Base-by-base conservation (phyloP, 2,797 vertebrate genomes). In the Yasuhikotakia modesta region DNA sequence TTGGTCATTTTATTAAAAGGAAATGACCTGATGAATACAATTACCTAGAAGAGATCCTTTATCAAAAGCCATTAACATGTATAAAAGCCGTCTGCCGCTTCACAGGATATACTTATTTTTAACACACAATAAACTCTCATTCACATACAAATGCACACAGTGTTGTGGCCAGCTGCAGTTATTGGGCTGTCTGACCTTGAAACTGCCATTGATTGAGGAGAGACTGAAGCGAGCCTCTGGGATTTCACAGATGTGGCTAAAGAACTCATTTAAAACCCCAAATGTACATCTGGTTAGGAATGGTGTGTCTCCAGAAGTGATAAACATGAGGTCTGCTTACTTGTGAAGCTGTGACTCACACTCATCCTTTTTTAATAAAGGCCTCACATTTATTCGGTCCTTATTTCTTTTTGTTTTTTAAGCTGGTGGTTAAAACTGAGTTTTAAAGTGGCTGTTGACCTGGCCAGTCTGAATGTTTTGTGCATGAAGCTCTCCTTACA, bases 131-230 rank as follows among this genome's bases (percentile, higher is more conserved):
- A 67, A 57, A 61, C 7, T 39, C 6, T 39, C 35, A 7, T 7
- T 43, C 35, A 39, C 35, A 39, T 8, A 35, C 5, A 35, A 2
- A 8, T 39, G 8, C 35, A 35, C 35, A 35, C n/a, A n/a, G n/a
- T n/a, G n/a, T n/a, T n/a, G n/a, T n/a, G n/a, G n/a, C n/a, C 73
- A 61, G 43, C 65, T 80, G 68, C 13, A 64, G 58, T 70, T 61
- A 21, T 53, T 24, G 27, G 52, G 35, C 64, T 45, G 32, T 61
- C 71, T 84, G 83, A 85, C 70, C 66, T n/a, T 85, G 79, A 81
- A 67, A 19, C 46, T 48, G 63, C 11, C 70, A 71, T 75, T 71
- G 58, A 58, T 27, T 32, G 70, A 76, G 22, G 69, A 73, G 70
- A 63, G 79, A 75, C 45, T 45, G 50, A 82, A 30, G n/a, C n/a